A percentile compares a stretch with the other conserved stretches of the same genome.
These are phyloP conservation scores for Octodonta nipae DNA, from an alignment of 2,888 invertebrate species.

Conservation along the genomic window DNA sequence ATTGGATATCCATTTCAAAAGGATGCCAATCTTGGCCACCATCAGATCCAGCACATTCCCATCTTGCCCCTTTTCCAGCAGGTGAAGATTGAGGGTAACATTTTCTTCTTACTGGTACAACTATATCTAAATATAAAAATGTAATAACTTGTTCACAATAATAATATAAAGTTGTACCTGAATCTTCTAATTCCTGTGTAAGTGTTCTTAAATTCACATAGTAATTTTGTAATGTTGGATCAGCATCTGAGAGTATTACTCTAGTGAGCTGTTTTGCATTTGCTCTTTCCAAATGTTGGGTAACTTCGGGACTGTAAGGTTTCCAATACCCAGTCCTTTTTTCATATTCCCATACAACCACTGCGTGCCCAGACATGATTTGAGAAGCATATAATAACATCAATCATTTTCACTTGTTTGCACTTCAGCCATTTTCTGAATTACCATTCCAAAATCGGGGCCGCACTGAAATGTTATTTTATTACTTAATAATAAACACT, in stretches of 20 bases:
- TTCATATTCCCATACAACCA: constrained; percentile 73
- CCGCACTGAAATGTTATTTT: too few species aligned
- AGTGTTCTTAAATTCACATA: constrained; percentile 64
- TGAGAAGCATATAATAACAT: too few species aligned
- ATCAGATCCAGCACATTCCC: constrained; percentile 67
- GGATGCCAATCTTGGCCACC: constrained; percentile 54
- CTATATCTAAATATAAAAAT: constrained; percentile 23
- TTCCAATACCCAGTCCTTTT: constrained; percentile 62
- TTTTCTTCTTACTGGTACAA: constrained; percentile 51
- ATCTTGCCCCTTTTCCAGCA: constrained; percentile 74
- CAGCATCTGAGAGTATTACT: constrained; percentile 76
- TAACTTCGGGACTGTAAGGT: constrained; percentile 74
- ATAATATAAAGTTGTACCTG: constrained; percentile 27
- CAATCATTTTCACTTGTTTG: too few species aligned
- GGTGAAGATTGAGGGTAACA: constrained; percentile 70
- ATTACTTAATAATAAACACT: too few species aligned
- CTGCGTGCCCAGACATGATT: constrained; percentile 52
- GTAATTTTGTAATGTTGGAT: constrained; percentile 64
- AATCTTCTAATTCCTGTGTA: constrained; percentile 55
- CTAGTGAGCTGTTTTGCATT: constrained; percentile 70
- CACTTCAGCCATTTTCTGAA: too few species aligned
- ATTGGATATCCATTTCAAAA: constrained; percentile 69
- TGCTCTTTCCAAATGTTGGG: constrained; percentile 72
- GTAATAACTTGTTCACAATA: neutral
- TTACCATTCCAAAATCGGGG: too few species aligned